A percentile compares a stretch with the other conserved stretches of the same genome.
These are phyloP conservation scores for Archegozetes longisetosus DNA, from an alignment of 1,140 invertebrate genomes.

Conservation along the genomic window DNA sequence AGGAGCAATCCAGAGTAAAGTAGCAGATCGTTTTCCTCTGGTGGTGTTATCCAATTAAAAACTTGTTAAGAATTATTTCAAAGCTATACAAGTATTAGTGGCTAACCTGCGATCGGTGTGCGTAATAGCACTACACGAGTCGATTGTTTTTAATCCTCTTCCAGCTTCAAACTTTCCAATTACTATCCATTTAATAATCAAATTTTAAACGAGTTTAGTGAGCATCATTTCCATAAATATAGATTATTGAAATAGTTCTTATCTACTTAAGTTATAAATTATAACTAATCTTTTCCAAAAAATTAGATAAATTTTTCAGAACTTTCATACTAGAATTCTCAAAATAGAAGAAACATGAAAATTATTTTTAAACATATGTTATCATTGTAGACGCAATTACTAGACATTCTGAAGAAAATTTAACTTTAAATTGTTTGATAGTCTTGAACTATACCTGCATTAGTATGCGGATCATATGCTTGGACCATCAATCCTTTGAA, in stretches of 20 bases:
- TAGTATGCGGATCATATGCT: slow-evolving; percentile 14
- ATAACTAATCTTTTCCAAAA: too few species aligned
- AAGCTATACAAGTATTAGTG: neutral
- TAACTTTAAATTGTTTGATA: too few species aligned
- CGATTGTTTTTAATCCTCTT: slow-evolving; percentile 49
- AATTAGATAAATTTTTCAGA: too few species aligned
- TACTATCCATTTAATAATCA: slow-evolving; percentile 21
- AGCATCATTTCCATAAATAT: neutral
- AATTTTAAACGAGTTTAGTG: neutral
- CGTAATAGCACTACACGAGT: slow-evolving; percentile 57
- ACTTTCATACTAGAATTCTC: too few species aligned
- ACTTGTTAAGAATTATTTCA: neutral
- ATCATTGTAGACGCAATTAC: too few species aligned
- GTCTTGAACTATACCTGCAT: neutral
- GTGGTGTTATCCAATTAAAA: neutral
- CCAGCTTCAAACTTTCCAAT: slow-evolving; percentile 49
- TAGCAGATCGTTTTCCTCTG: slow-evolving; percentile 47
- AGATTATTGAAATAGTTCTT: neutral
- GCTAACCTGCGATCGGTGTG: slow-evolving; percentile 58
- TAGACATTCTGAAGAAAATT: too few species aligned
- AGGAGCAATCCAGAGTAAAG: slow-evolving; percentile 49
- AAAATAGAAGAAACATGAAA: too few species aligned
- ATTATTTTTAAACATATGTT: too few species aligned
- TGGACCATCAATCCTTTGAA: slow-evolving; percentile 20
- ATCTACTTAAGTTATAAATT: too few species aligned